Base-by-base conservation (phyloP, 2,113 vertebrate genomes). In the Platysternon megacephalum region DNA sequence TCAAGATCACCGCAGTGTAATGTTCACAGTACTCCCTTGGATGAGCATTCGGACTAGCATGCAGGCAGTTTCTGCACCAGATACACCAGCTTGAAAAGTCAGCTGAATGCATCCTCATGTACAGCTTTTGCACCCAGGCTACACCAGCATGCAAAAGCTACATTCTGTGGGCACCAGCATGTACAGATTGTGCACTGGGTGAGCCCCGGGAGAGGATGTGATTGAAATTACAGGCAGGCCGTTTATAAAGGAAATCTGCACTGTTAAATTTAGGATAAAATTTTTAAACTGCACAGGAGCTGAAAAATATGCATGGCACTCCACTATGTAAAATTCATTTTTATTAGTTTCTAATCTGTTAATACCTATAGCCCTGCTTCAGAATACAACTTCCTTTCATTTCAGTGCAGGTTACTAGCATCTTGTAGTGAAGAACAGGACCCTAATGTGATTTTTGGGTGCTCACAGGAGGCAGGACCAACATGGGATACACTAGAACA, bases 271-370 rank as follows among this genome's bases (percentile, higher is more conserved):
- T 42, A 80, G 52, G 5, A 68, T 82, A 68, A 68, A 82, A 78
- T 72, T 35, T 52, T 88, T 42, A 74, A 80, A 76, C 4, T 82
- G 1, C 65, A 46, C 3, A 53, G 82, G 51, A 94, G 65, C 35
- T 51, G 19, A 55, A 90, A 82, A 81, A 51, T 76, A 39, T 13
- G 24, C 56, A 52, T 78, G 84, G 65, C 2, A 28, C 46, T 55
- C 48, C 29, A 42, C 3, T 29, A 2, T 17, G 29, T n/a, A 86
- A 90, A 3, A 1, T 0, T 3, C 19, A 16, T 16, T 24, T 79
- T 84, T 35, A 35, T 65, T 78, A 58, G 29, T 79, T 93, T 46
- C 79, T 80, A 28, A 6, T 76, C 81, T 82, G 44, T 72, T 72
- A 39, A 72, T 72, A n/a, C 19, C 19, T 72, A 72, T 39, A 22